These are phyloP conservation scores for Pangasius mekongensis DNA, from an alignment of 2,797 vertebrate species.

Conservation along the genomic window DNA sequence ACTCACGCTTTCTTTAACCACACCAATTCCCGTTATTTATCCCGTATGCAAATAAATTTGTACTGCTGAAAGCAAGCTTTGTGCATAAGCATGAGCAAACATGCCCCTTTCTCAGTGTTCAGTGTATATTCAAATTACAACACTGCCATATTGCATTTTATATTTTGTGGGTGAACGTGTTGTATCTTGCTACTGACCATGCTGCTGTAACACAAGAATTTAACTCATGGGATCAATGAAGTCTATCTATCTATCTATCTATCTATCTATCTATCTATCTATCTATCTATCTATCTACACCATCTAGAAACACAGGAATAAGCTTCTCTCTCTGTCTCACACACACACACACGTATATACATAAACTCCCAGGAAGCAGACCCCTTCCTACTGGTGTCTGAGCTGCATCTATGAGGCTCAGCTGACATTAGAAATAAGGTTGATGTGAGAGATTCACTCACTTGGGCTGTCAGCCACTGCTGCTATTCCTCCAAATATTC, in stretches of 20 bases:
- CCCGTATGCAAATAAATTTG: constrained; percentile 14
- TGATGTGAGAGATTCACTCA: background rate
- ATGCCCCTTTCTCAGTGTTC: background rate
- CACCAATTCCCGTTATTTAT: background rate
- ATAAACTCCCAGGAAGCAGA: background rate
- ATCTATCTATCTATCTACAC: too few species aligned
- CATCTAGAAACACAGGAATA: background rate
- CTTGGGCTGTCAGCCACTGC: background rate
- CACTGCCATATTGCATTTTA: background rate
- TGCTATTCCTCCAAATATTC: background rate
- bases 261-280: too few species aligned
- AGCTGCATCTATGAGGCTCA: background rate
- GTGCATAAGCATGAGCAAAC: constrained; percentile 21
- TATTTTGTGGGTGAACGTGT: too few species aligned
- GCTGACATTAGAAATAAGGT: constrained; percentile 10
- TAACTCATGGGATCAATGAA: too few species aligned
- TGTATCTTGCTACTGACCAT: too few species aligned
- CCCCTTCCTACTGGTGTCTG: background rate
- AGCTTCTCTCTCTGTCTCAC: background rate
- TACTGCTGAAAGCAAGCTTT: constrained; percentile 24
- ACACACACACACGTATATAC: background rate
- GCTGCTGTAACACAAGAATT: too few species aligned
- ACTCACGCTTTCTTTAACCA: background rate
- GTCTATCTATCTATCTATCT: too few species aligned
- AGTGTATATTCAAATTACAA: constrained; percentile 32